phyloP scores from a whole-genome alignment of 2,113 vertebrate genomes.

The Seriola dumerili region DNA sequence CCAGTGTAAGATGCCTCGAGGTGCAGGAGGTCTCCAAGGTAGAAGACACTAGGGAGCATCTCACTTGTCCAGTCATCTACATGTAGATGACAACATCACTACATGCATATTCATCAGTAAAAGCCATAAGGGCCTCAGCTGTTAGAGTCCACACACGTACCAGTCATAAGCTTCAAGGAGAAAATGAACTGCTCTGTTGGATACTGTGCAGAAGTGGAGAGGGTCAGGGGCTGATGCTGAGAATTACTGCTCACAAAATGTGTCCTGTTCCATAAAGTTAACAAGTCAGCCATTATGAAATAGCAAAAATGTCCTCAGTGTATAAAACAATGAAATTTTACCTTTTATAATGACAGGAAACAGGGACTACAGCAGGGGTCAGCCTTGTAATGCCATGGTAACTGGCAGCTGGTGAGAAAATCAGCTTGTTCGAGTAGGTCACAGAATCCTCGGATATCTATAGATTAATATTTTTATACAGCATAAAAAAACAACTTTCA shows the following conservation, averaged over 20 bases:
- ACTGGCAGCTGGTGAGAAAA: slow-evolving; percentile 12
- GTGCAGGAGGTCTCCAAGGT: slow-evolving; percentile 55
- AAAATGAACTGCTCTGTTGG: slow-evolving; percentile 14
- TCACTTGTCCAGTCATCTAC: slow-evolving; percentile 60
- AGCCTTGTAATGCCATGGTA: slow-evolving; percentile 36
- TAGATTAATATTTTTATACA: neutral
- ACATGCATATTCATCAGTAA: neutral
- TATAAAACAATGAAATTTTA: neutral
- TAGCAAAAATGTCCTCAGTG: fast-evolving
- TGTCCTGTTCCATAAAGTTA: slow-evolving; percentile 24
- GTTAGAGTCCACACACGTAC: slow-evolving; percentile 20
- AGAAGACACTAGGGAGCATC: slow-evolving; percentile 17
- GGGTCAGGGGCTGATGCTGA: neutral
- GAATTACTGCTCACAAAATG: slow-evolving; percentile 46
- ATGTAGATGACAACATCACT: neutral
- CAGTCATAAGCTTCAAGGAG: slow-evolving; percentile 55
- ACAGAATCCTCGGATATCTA: slow-evolving; percentile 43
- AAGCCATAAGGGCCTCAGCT: neutral
- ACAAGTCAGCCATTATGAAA: neutral
- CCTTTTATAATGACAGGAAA: slow-evolving; percentile 69
- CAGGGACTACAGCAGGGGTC: slow-evolving; percentile 23
- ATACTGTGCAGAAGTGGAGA: neutral
- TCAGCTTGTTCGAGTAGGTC: slow-evolving; percentile 66
- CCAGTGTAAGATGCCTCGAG: slow-evolving; percentile 52
- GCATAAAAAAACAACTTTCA: neutral